A percentile compares a stretch with the other conserved stretches of the same genome.
These are phyloP conservation scores for Ciconia maguari DNA, from an alignment of 2,113 vertebrate species.

Conservation along the genomic window DNA sequence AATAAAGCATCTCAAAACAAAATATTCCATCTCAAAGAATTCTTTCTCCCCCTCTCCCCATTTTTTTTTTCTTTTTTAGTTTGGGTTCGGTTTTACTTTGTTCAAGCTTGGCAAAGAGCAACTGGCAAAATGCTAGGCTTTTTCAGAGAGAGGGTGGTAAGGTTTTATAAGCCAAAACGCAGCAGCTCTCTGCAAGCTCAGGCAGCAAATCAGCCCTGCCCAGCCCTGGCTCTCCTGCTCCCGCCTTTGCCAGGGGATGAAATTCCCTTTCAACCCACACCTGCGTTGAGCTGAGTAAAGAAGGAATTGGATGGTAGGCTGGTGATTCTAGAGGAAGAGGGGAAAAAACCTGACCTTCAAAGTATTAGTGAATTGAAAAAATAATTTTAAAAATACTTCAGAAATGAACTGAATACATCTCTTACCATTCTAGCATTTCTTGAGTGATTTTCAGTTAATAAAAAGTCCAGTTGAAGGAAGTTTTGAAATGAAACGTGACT, in stretches of 20 bases:
- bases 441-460: not conserved
- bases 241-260: not conserved
- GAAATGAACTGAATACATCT: not conserved
- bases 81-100: not conserved
- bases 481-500: not conserved
- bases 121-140: not conserved
- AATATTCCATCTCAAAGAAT: not conserved
- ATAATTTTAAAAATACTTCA: rapidly evolving
- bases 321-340: not conserved
- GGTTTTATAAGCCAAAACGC: not conserved
- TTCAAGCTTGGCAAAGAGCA: not conserved
- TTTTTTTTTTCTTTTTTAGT: not conserved
- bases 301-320: not conserved
- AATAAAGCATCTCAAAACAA: not conserved
- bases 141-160: not conserved
- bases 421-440: not conserved
- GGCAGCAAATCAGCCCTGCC: not conserved
- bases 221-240: not conserved
- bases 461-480: not conserved
- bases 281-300: not conserved
- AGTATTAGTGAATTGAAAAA: not conserved
- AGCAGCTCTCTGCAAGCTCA: not conserved
- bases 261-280: not conserved
- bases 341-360: not conserved
- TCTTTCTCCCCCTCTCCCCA: not conserved